Percentiles rank a stretch among this genome's conserved stretches.
phyloP scores from a whole-genome alignment of 2,113 vertebrate genomes.

The Sarotherodon lohbergeri region DNA sequence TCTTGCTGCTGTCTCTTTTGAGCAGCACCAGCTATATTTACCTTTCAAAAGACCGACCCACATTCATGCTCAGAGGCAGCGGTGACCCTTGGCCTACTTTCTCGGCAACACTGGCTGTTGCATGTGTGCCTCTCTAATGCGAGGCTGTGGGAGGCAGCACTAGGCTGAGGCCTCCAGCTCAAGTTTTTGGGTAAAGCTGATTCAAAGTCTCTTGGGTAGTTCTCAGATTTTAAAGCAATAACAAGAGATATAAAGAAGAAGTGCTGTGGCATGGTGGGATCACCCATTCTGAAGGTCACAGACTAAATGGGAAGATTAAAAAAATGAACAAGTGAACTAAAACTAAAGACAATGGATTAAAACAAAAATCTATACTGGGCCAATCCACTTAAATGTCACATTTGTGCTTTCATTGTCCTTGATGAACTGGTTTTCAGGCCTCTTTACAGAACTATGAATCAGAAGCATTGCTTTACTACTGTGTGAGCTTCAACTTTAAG shows the following conservation, averaged over 20 bases:
- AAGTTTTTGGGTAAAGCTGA: neutral
- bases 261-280: neutral
- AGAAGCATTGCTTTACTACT: neutral
- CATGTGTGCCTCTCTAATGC: neutral
- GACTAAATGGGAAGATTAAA: neutral
- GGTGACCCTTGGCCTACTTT: constrained; percentile 72
- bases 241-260: neutral
- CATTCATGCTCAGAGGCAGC: constrained; percentile 44
- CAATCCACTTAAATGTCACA: neutral
- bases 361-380: neutral
- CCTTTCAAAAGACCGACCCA: constrained; percentile 51
- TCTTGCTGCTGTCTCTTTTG: neutral
- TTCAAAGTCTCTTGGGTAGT: neutral
- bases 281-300: neutral
- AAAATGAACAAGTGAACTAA: neutral
- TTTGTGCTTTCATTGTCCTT: neutral
- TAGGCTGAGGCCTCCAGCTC: neutral
- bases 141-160: neutral
- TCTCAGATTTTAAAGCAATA: neutral
- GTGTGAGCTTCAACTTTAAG: neutral
- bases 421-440: neutral
- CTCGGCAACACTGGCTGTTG: constrained; percentile 2
- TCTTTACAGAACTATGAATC: neutral
- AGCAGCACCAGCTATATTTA: constrained; percentile 56
- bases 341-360: neutral